Percentiles rank a stretch among this genome's conserved stretches.
phyloP scores from a whole-genome alignment of 2,797 vertebrate species.

The Lycodopsis pacificus region DNA sequence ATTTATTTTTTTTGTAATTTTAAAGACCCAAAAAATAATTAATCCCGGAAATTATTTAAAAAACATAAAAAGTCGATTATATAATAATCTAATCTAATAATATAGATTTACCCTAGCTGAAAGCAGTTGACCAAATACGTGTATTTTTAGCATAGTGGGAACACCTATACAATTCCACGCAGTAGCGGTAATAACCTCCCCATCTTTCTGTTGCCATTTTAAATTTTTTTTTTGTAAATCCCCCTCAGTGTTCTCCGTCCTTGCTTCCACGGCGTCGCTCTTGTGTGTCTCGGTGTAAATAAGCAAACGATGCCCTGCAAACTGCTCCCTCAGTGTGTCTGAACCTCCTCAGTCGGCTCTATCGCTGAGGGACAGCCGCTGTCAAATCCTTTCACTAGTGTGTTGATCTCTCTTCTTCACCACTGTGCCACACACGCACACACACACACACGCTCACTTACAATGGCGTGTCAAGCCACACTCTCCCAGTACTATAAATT shows the following conservation, averaged over 20 bases:
- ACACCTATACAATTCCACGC: conserved; percentile 14
- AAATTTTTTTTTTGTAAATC: conserved; percentile 3
- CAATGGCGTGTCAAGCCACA: conserved; percentile 48
- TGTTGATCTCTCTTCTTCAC: conserved; percentile 43
- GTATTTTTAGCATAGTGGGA: not conserved
- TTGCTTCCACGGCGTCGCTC: not conserved
- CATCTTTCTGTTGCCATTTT: not conserved
- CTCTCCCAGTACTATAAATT: conserved; percentile 44
- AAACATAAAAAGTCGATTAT: too few relatives aligned
- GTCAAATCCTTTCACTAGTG: conserved; percentile 60
- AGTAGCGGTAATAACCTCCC: not conserved
- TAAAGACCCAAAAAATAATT: not conserved
- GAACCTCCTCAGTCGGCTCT: conserved; percentile 53
- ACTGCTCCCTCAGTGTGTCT: conserved; percentile 22
- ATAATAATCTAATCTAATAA: too few relatives aligned
- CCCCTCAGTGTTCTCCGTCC: not conserved
- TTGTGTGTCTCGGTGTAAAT: conserved; percentile 10
- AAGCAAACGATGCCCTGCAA: conserved; percentile 19
- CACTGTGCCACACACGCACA: conserved; percentile 38
- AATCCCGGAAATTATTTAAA: too few relatives aligned
- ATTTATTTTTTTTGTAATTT: too few relatives aligned
- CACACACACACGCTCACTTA: conserved; percentile 30
- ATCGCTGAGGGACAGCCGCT: conserved; percentile 54
- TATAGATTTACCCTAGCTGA: too few relatives aligned
- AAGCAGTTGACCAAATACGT: not conserved